Conservation (phyloP, 1,140 invertebrate genomes). For the Dendroctonus valens region DNA sequence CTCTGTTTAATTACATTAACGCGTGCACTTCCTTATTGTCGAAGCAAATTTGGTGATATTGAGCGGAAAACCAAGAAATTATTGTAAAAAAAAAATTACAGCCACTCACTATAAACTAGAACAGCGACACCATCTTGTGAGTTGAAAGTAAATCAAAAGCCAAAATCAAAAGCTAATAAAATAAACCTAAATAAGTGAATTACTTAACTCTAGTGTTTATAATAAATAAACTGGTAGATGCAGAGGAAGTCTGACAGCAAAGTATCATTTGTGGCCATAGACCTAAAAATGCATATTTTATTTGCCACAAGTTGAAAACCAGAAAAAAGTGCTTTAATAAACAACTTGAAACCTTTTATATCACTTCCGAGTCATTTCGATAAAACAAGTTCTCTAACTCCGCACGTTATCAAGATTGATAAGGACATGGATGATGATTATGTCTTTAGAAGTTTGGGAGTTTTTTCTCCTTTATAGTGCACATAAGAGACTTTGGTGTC, state of each 20-base stretch:
- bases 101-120: not conserved
- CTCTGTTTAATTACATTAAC: slow-evolving; percentile 28
- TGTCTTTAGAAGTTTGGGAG: slow-evolving; percentile 1
- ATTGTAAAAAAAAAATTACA: not conserved
- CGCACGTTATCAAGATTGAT: slow-evolving; percentile 2
- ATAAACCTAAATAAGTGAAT: too few species aligned
- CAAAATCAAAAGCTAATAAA: too few species aligned
- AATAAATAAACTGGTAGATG: too few species aligned
- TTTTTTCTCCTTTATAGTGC: not conserved
- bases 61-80: slow-evolving; percentile 1
- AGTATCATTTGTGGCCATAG: too few species aligned
- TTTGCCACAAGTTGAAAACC: not conserved
- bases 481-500: not conserved
- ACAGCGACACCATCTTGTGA: too few species aligned
- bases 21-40: slow-evolving; percentile 11
- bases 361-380: not conserved
- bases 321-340: not conserved
- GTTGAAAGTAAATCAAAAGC: too few species aligned
- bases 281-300: too few species aligned
- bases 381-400: not conserved
- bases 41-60: slow-evolving; percentile 10
- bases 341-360: not conserved
- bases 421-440: slow-evolving; percentile 5
- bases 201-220: too few species aligned
- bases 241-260: too few species aligned